Conservation (phyloP, 2,113 vertebrate genomes). For the Romanogobio albipinnatus region DNA sequence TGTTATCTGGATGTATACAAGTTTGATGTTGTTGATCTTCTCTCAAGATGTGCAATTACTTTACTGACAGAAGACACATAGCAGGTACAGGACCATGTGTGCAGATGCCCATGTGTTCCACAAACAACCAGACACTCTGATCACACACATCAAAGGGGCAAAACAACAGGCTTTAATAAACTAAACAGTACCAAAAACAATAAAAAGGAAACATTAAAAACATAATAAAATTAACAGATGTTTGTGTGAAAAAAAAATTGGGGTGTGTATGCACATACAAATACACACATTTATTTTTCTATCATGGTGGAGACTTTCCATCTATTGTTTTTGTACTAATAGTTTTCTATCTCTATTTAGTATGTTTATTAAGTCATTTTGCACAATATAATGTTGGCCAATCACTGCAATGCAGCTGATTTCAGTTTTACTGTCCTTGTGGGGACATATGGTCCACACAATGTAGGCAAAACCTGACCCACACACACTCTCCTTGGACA, state of each 20-base stretch:
- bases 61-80: slow-evolving; percentile 23
- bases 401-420: not conserved
- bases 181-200: slow-evolving; percentile 8
- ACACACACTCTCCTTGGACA: slow-evolving; percentile 50
- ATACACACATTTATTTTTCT: not conserved
- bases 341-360: not conserved
- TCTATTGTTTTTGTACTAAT: not conserved
- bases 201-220: not conserved
- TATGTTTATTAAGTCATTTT: not conserved
- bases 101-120: not conserved
- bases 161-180: slow-evolving; percentile 8
- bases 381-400: not conserved
- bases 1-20: slow-evolving; percentile 12
- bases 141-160: slow-evolving; percentile 17
- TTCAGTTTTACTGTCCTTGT: not conserved
- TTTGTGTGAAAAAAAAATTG: slow-evolving; percentile 3
- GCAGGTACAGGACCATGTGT: not conserved
- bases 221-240: slow-evolving; percentile 17
- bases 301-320: not conserved
- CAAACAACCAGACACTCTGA: slow-evolving; percentile 23
- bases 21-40: not conserved
- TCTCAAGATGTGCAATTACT: slow-evolving; percentile 18
- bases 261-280: not conserved
- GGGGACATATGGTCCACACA: not conserved
- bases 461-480: slow-evolving; percentile 25